These are phyloP conservation scores for Tetraneura akinire DNA, from an alignment of 1,140 invertebrate species.

Conservation along the genomic window DNA sequence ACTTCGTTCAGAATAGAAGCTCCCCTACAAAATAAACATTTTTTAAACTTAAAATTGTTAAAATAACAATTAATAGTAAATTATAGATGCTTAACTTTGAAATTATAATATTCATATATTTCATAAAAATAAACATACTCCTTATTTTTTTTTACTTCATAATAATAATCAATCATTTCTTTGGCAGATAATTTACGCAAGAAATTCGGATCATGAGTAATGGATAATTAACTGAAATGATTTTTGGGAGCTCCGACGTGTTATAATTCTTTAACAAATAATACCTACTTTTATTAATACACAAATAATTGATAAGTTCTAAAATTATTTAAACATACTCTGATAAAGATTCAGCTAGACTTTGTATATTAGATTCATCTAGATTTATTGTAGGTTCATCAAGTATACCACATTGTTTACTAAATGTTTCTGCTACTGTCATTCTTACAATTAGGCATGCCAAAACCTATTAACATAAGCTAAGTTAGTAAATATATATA, in stretches of 20 bases:
- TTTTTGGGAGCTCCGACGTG: slow-evolving; percentile 66
- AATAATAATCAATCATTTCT: slow-evolving; percentile 54
- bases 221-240: slow-evolving; percentile 96
- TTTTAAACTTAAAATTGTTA: no score
- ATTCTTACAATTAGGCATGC: slow-evolving; percentile 94
- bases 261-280: slow-evolving; percentile 63
- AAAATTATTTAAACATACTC: slow-evolving; percentile 63
- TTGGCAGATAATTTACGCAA: slow-evolving; percentile 67
- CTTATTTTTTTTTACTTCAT: slow-evolving; percentile 53
- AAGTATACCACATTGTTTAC: slow-evolving; percentile 87
- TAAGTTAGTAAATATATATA: no score
- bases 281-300: background rate
- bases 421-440: slow-evolving; percentile 95
- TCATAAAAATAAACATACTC: slow-evolving; percentile 20
- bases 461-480: slow-evolving; percentile 64
- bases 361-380: slow-evolving; percentile 85
- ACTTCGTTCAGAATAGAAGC: no score
- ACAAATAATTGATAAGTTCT: background rate
- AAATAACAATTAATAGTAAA: no score
- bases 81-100: no score
- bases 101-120: no score
- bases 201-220: slow-evolving; percentile 96
- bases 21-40: no score
- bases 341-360: slow-evolving; percentile 80
- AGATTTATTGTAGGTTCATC: slow-evolving; percentile 99